Base-by-base conservation (phyloP, 2,888 invertebrate genomes). In the Thyatira batis region DNA sequence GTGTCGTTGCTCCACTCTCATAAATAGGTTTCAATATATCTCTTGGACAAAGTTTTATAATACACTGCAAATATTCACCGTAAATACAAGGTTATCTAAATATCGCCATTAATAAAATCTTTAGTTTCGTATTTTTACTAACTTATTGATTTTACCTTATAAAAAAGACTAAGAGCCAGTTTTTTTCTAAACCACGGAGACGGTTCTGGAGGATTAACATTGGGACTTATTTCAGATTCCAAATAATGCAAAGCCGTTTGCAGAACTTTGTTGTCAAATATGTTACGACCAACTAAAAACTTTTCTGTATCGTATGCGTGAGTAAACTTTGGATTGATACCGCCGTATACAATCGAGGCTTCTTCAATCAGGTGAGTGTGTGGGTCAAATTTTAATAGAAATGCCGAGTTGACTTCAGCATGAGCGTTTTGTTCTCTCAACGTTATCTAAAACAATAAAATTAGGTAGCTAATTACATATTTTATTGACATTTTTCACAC, bases 361-460 rank as follows among this genome's bases (percentile, higher is more conserved):
- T 59, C 73, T 57, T 69, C 67, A 56, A 73, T 63, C 1, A 61
- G 59, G 54, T 67, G 60, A 63, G 91, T 73, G 52, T 84, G 60
- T 65, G 80, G 70, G 55, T 92, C 73, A 46, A 95, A 70, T 73
- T 94, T 92, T 30, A 95, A 85, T 2, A 94, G 84, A 70, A 96
- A 95, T 0, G 93, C 95, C 2, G 95, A 94, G 74, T 95, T 95
- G 0, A 96, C 94, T 70, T 94, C 94, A 2, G 95, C 95, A 68
- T 95, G 95, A 0, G 95, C 93, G 70, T 95, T 95, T 83, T 95
- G 95, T 33, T 94, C 93, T 64, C 95, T 87, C 0, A 94, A 93
- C 85, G 94, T 94, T 52, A 95, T 94, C 95, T 94, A 76, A 52
- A 11, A 0, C 33, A 33, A 33, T 4, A 33, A 17, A 39, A 17